phyloP scores from a whole-genome alignment of 2,888 invertebrate genomes.

The Acleris sparsana region DNA sequence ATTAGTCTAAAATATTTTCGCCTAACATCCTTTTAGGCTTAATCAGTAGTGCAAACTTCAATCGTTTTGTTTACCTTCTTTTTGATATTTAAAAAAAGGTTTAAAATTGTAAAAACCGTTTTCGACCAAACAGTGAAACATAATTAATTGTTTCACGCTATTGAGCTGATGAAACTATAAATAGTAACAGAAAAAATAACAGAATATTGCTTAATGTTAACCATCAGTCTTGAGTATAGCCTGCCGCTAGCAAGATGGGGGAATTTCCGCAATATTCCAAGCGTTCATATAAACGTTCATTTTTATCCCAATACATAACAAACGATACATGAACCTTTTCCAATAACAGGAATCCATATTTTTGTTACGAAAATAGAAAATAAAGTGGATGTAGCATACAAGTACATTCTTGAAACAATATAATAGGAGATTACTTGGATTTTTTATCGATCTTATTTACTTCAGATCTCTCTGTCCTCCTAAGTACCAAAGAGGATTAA shows the following conservation, averaged over 20 bases:
- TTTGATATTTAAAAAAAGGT: too few relatives aligned
- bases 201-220: constrained; percentile 5
- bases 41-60: too few relatives aligned
- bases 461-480: too few relatives aligned
- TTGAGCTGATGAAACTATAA: background rate
- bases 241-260: constrained; percentile 15
- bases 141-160: too few relatives aligned
- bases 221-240: constrained; percentile 8
- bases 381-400: background rate
- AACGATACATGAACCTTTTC: constrained; percentile 17
- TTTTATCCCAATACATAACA: constrained; percentile 23
- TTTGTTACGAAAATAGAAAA: background rate
- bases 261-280: constrained; percentile 21
- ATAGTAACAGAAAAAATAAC: constrained; percentile 10
- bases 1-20: too few relatives aligned
- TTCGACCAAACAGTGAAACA: too few relatives aligned
- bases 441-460: too few relatives aligned
- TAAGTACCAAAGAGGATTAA: too few relatives aligned
- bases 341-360: constrained; percentile 7
- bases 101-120: too few relatives aligned
- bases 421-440: too few relatives aligned
- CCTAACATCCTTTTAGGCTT: too few relatives aligned
- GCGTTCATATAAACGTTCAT: constrained; percentile 21
- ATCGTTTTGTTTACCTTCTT: too few relatives aligned
- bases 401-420: background rate